These are phyloP conservation scores for Anneissia japonica DNA, from an alignment of 35 echinoderm and acorn worm species.

Conservation along the genomic window DNA sequence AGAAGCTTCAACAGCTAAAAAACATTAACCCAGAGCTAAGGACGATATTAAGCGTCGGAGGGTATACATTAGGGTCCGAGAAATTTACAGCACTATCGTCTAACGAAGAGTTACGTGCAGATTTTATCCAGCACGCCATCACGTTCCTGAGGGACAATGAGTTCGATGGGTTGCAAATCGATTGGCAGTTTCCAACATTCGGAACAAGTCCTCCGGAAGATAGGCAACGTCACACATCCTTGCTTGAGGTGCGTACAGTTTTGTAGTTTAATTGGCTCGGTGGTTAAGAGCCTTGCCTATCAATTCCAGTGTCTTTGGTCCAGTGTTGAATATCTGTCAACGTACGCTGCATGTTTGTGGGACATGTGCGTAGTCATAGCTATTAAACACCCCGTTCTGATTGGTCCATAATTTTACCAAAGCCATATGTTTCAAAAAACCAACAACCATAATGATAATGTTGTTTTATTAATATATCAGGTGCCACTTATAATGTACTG, in stretches of 20 bases:
- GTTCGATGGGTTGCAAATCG: neutral
- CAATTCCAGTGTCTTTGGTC: too few relatives aligned
- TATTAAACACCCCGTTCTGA: too few relatives aligned
- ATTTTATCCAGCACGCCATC: neutral
- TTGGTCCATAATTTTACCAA: too few relatives aligned
- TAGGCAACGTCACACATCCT: neutral
- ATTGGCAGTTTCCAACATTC: constrained; percentile 1
- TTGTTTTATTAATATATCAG: too few relatives aligned
- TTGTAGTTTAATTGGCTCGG: too few relatives aligned
- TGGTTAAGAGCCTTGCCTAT: too few relatives aligned
- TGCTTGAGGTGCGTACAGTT: neutral
- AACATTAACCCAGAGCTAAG: neutral
- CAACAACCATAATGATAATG: too few relatives aligned
- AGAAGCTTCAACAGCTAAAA: constrained; percentile 4
- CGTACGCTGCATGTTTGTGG: too few relatives aligned
- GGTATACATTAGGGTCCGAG: neutral
- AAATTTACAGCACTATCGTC: neutral
- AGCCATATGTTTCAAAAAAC: too few relatives aligned
- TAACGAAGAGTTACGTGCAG: neutral
- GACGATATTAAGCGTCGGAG: neutral
- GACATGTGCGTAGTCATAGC: too few relatives aligned
- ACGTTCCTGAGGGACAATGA: neutral
- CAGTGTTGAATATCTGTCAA: too few relatives aligned
- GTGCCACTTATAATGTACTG: too few relatives aligned
- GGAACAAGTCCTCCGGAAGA: neutral